Evolutionary conservation across 2,888 invertebrate species (phyloP).

Genomic region (Hemistola chrysoprasaria): DNA sequence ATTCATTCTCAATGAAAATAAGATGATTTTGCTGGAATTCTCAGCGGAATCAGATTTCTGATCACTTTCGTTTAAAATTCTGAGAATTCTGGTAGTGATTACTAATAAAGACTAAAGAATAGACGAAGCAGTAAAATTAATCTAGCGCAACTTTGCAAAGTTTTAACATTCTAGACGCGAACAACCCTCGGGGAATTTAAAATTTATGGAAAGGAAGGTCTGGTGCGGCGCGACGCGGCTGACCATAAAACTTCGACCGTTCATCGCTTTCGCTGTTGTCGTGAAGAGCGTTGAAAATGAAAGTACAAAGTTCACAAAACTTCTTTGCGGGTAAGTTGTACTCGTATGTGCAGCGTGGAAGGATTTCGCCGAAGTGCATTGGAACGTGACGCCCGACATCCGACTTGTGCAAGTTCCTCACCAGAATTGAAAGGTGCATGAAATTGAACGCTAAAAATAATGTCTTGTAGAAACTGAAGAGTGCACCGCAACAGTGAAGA

Average conservation of each 20-base stretch:
- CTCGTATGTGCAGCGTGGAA: conserved; percentile 32
- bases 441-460: conserved; percentile 17
- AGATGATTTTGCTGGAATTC: conserved; percentile 15
- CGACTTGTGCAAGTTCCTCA: conserved; percentile 59
- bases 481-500: not conserved
- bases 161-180: conserved; percentile 15
- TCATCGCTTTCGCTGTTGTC: conserved; percentile 19
- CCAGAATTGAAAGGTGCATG: conserved; percentile 37
- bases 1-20: conserved; percentile 8
- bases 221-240: not conserved
- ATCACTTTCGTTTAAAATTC: not conserved
- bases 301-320: conserved; percentile 50
- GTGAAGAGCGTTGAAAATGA: conserved; percentile 44
- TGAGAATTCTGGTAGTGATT: too few species aligned
- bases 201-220: conserved; percentile 20
- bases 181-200: conserved; percentile 18
- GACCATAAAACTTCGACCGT: conserved; percentile 21
- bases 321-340: conserved; percentile 33
- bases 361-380: conserved; percentile 61
- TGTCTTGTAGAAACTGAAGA: conserved; percentile 2
- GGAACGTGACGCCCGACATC: conserved; percentile 60
- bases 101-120: conserved; percentile 1
- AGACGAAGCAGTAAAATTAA: conserved; percentile 15
- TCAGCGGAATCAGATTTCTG: conserved; percentile 5
- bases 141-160: conserved; percentile 5